A percentile compares a stretch with the other conserved stretches of the same genome.
phyloP scores from a whole-genome alignment of 1,140 invertebrate genomes.

The Grapholita molesta region DNA sequence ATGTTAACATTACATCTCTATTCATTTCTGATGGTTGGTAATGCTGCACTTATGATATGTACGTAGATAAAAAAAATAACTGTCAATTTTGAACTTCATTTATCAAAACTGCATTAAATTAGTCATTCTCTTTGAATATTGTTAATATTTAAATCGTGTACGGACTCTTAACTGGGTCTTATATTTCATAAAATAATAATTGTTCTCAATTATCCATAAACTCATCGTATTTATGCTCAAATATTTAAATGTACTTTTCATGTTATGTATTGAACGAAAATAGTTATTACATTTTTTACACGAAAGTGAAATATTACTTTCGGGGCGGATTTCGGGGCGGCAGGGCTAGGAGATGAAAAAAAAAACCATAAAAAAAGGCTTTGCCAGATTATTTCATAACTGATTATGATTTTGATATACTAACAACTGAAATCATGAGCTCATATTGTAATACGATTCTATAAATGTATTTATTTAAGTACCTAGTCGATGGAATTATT shows the following conservation, averaged over 20 bases:
- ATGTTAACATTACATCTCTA: too few species aligned
- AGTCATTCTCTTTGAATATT: background rate
- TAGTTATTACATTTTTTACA: too few species aligned
- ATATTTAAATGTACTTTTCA: background rate
- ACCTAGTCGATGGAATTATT: conserved; percentile 29
- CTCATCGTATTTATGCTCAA: background rate
- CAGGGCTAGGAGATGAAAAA: too few species aligned
- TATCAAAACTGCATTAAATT: too few species aligned
- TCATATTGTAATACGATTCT: too few species aligned
- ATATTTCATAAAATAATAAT: too few species aligned
- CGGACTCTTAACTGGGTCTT: background rate
- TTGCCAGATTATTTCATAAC: background rate
- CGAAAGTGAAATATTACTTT: too few species aligned
- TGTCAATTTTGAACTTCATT: too few species aligned
- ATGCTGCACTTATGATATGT: too few species aligned
- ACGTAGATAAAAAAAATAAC: too few species aligned
- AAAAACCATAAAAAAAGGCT: background rate
- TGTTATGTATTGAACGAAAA: background rate
- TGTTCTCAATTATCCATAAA: background rate
- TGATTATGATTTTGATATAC: background rate
- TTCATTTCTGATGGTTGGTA: too few species aligned
- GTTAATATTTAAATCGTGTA: background rate
- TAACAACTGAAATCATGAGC: background rate
- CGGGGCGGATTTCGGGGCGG: too few species aligned
- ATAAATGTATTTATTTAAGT: conserved; percentile 8